These are phyloP conservation scores for Dioctria rufipes DNA, from an alignment of 2,888 invertebrate species.

Conservation along the genomic window DNA sequence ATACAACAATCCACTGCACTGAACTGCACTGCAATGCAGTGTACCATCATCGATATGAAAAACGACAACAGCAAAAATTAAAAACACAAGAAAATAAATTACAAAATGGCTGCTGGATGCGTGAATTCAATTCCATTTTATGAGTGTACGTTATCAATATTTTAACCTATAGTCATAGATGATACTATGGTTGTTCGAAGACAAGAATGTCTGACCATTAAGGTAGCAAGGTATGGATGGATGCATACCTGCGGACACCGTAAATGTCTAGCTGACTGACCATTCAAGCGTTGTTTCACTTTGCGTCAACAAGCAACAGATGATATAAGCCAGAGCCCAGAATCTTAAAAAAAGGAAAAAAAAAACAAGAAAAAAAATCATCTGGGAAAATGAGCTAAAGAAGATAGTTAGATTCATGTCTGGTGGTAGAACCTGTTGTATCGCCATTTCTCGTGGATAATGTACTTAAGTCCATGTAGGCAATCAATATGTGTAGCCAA, in stretches of 20 bases:
- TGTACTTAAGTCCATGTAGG: constrained; percentile 8
- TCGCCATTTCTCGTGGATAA: constrained; percentile 41
- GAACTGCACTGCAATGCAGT: not conserved
- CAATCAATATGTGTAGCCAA: constrained; percentile 33
- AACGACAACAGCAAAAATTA: too few species aligned
- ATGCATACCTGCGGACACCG: constrained; percentile 29
- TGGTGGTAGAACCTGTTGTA: constrained; percentile 37
- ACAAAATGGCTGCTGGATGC: constrained; percentile 53
- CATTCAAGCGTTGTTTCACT: constrained; percentile 34
- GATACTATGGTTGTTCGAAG: constrained; percentile 28
- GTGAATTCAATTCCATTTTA: constrained; percentile 55
- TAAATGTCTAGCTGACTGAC: constrained; percentile 35
- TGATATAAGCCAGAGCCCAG: constrained; percentile 32
- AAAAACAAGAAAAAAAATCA: not conserved
- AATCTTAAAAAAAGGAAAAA: too few species aligned
- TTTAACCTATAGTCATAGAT: constrained; percentile 42
- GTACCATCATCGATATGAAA: too few species aligned
- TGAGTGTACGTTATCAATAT: constrained; percentile 50
- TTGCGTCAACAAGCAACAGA: constrained; percentile 37
- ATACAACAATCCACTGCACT: not conserved
- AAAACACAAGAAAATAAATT: constrained; percentile 16
- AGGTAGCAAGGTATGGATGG: constrained; percentile 15
- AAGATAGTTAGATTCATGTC: constrained; percentile 44
- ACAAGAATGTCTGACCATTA: constrained; percentile 43
- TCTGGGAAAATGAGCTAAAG: constrained; percentile 1